Conservation (phyloP, 2,113 vertebrate species). For the Poeciliopsis occidentalis region DNA sequence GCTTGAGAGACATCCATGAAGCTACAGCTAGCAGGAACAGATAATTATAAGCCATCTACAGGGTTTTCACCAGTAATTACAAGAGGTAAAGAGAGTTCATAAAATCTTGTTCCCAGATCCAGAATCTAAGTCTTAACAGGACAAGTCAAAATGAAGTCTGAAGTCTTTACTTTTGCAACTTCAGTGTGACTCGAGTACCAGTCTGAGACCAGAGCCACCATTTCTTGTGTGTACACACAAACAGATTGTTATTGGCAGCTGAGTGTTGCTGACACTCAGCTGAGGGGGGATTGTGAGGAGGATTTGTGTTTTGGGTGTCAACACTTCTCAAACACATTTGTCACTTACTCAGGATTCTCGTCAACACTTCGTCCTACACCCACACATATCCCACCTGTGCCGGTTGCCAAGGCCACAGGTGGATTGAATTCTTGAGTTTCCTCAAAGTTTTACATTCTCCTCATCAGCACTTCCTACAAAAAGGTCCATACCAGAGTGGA, state of each 20-base stretch:
- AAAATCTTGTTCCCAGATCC: neutral
- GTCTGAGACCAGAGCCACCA: neutral
- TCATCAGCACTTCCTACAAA: neutral
- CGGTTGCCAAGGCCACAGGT: constrained; percentile 19
- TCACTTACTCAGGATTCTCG: constrained; percentile 78
- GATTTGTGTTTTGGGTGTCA: constrained; percentile 72
- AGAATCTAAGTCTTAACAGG: no score
- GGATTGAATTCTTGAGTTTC: constrained; percentile 3
- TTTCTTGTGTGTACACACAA: constrained; percentile 30
- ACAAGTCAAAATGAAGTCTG: no score
- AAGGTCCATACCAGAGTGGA: constrained; percentile 18
- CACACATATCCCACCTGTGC: constrained; percentile 8
- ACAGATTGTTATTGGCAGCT: constrained; percentile 75
- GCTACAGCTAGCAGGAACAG: neutral
- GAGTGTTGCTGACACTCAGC: constrained; percentile 45
- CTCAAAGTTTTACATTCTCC: constrained; percentile 18
- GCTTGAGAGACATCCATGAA: neutral
- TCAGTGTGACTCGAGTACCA: neutral
- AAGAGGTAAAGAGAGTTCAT: neutral
- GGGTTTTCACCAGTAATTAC: neutral
- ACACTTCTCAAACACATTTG: constrained; percentile 79
- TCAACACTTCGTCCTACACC: constrained; percentile 71
- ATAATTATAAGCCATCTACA: neutral
- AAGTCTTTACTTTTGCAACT: neutral
- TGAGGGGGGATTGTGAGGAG: constrained; percentile 15